A percentile compares a stretch with the other conserved stretches of the same genome.
phyloP scores from a whole-genome alignment of 2,113 vertebrate genomes.

The Ceyx melanurus region DNA sequence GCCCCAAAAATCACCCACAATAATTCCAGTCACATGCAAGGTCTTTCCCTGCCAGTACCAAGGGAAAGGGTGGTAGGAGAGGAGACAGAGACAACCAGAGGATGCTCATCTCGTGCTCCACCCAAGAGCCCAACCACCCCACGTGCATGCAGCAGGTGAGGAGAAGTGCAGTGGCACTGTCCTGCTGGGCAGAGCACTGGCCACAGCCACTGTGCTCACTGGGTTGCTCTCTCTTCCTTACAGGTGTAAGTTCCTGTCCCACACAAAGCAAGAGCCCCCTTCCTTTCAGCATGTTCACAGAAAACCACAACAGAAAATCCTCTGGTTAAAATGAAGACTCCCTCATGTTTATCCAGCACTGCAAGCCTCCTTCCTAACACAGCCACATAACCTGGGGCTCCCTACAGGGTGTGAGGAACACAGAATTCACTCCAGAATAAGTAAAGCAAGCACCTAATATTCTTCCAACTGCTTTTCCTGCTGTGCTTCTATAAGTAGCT shows the following conservation, averaged over 20 bases:
- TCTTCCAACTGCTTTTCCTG: not conserved
- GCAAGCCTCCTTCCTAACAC: not conserved
- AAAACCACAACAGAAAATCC: not conserved
- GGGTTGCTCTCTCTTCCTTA: not conserved
- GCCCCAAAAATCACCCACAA: not conserved
- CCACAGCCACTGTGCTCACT: fast-evolving
- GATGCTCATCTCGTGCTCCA: fast-evolving
- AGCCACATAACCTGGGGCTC: not conserved
- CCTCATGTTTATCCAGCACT: not conserved
- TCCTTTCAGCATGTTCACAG: not conserved
- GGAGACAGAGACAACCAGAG: not conserved
- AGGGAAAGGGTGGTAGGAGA: not conserved
- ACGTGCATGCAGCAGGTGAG: fast-evolving
- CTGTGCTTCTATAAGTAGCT: not conserved
- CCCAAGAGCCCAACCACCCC: not conserved
- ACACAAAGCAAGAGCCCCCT: not conserved
- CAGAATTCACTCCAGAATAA: not conserved
- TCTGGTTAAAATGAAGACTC: not conserved
- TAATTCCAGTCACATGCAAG: not conserved
- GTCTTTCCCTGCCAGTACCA: not conserved
- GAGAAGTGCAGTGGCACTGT: not conserved
- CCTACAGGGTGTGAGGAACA: not conserved
- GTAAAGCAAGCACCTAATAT: not conserved
- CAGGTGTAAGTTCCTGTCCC: fast-evolving
- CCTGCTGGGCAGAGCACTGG: fast-evolving